Evolutionary conservation across 2,888 invertebrate species (phyloP).

Genomic region (Caenorhabditis panamensis): DNA sequence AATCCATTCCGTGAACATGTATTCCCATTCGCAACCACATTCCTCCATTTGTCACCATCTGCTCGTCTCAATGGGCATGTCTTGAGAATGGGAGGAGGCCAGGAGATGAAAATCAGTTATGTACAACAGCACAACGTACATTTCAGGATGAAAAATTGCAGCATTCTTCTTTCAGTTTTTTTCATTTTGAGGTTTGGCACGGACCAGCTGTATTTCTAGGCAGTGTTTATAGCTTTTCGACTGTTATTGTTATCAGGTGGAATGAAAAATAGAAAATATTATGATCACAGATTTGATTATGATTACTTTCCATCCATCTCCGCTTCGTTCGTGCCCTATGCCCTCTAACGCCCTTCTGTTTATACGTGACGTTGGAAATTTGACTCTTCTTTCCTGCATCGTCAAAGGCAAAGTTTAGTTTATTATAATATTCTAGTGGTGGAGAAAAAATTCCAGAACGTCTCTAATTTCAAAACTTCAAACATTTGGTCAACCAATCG

Average conservation of each 20-base stretch:
- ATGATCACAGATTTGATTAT: neutral
- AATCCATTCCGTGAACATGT: neutral
- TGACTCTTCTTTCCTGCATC: neutral
- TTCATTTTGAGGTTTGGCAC: too few relatives aligned
- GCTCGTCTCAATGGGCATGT: conserved; percentile 10
- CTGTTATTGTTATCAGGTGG: too few relatives aligned
- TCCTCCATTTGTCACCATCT: conserved; percentile 12
- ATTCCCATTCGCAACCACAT: neutral
- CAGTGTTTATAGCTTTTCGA: too few relatives aligned
- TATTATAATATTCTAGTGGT: neutral
- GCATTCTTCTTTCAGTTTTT: too few relatives aligned
- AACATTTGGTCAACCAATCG: neutral
- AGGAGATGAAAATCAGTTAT: conserved; percentile 17
- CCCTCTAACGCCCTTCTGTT: neutral
- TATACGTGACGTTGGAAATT: neutral
- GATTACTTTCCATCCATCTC: neutral
- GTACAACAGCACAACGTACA: neutral
- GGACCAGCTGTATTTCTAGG: too few relatives aligned
- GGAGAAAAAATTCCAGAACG: conserved; percentile 1
- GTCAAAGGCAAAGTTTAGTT: conserved; percentile 30
- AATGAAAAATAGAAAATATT: too few relatives aligned
- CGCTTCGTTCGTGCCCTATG: neutral
- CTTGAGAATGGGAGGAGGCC: conserved; percentile 2
- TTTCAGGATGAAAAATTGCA: neutral
- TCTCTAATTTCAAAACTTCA: conserved; percentile 42